A percentile compares a stretch with the other conserved stretches of the same genome.
Conservation (phyloP, 2,113 vertebrate genomes). For the Butorides virescens region DNA sequence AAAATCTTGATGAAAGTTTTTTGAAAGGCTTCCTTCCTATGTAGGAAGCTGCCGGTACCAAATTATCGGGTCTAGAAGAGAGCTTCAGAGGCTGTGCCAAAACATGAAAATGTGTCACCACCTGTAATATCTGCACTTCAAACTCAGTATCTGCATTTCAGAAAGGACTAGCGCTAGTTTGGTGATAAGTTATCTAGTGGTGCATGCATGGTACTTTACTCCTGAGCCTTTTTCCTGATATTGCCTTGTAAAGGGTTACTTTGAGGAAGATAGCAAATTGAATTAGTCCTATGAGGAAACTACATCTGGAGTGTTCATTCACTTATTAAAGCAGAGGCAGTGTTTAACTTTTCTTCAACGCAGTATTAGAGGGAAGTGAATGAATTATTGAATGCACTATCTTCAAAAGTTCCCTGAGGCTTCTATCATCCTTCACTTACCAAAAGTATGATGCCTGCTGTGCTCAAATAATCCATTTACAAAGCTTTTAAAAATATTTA, state of each 20-base stretch:
- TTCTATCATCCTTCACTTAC: constrained; percentile 50
- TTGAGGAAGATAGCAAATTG: neutral
- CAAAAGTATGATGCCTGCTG: constrained; percentile 36
- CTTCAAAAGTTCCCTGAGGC: constrained; percentile 66
- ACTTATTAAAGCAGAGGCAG: constrained; percentile 32
- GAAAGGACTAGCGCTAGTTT: neutral
- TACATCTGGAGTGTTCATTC: constrained; percentile 40
- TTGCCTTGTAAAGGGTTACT: neutral
- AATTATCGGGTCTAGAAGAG: neutral
- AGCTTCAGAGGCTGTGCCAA: neutral
- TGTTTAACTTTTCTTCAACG: constrained; percentile 38
- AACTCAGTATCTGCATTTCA: neutral
- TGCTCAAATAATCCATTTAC: constrained; percentile 51
- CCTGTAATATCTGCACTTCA: neutral
- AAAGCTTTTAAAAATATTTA: constrained; percentile 58
- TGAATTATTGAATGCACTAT: constrained; percentile 66
- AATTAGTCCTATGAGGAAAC: constrained; percentile 34
- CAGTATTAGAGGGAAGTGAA: constrained; percentile 50
- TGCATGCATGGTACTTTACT: neutral
- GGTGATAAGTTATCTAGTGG: neutral
- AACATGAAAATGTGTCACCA: neutral
- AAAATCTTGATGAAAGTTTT: neutral
- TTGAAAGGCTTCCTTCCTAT: neutral
- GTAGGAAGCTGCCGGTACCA: neutral
- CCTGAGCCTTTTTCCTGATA: neutral